Evolutionary conservation across 2,113 vertebrate genomes (phyloP).

Genomic region (Perca schrenkii): DNA sequence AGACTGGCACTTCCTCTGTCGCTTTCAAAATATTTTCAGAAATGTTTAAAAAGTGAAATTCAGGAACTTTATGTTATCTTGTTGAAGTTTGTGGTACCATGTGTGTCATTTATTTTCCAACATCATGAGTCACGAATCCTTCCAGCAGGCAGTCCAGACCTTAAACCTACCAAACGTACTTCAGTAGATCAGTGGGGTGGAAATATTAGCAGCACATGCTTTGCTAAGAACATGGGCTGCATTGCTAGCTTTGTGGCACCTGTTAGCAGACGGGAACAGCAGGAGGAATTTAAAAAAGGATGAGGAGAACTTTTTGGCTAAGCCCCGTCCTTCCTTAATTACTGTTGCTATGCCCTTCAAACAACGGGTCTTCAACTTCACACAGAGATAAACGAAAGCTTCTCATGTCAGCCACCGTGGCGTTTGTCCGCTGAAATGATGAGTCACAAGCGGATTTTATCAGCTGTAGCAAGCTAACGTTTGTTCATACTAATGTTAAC

Average conservation of each 20-base stretch:
- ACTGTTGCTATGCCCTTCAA: neutral
- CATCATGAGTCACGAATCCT: neutral
- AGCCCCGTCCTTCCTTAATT: neutral
- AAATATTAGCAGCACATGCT: neutral
- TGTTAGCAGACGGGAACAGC: neutral
- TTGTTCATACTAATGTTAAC: neutral
- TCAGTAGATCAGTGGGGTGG: neutral
- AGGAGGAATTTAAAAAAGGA: neutral
- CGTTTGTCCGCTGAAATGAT: neutral
- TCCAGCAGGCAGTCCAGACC: neutral
- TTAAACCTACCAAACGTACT: neutral
- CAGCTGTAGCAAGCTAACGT: neutral
- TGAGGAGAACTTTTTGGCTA: neutral
- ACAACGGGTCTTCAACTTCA: neutral
- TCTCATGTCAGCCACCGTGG: neutral
- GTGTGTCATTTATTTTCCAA: neutral
- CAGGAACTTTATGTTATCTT: neutral
- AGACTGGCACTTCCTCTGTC: neutral
- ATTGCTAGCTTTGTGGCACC: neutral
- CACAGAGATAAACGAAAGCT: neutral
- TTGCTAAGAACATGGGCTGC: neutral
- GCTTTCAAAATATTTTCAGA: constrained; percentile 19
- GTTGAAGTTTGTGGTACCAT: neutral
- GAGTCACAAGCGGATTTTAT: neutral
- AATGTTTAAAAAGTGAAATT: neutral